Base-by-base conservation (phyloP, 2,888 invertebrate genomes). In the Meloe dianella region DNA sequence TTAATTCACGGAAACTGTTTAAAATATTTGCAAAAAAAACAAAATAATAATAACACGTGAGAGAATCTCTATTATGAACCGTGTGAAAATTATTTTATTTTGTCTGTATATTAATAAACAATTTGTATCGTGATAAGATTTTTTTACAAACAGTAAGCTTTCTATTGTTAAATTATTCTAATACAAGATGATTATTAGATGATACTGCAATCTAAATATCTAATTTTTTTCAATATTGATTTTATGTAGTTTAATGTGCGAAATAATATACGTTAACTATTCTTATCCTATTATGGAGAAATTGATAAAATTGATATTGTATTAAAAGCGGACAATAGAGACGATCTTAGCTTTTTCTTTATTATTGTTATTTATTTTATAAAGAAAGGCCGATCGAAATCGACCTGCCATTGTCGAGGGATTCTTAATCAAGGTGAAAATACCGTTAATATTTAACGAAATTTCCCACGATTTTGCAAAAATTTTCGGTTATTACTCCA, bases 251-350 rank as follows among this genome's bases (percentile, higher is more conserved):
- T n/a, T 41, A 41, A 41, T 17, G 20, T 47, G 47, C 9, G 47
- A 47, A 47, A 47, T 35, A 35, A 35, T 47, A 8, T 8, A 47
- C 20, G 7, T 20, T 47, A 47, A 47, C n/a, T 12, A 57, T 57
- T 57, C 29, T 17, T 27, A 17, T 30, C 58, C 58, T 35, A 58
- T 58, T 58, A 58, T 35, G 58, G 58, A 30, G 58, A 58, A 29
- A 58, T 58, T 58, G 58, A 35, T 58, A 58, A 58, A 58, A 58
- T 58, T 27, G 57, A 57, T 57, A 32, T 57, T 47, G 47, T 20
- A 47, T 47, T 47, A 10, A 47, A 47, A 22, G 20, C 20, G 20
- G 20, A 47, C 47, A 20, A 47, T 47, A 47, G 47, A 47, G 47
- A 47, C 47, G 47, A 47, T 17, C 58, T 30, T 58, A 20, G 20